Evolutionary conservation across 2,797 vertebrate species (phyloP), one percentile per base, ranked within the genome.

Genomic region (Anas acuta): DNA sequence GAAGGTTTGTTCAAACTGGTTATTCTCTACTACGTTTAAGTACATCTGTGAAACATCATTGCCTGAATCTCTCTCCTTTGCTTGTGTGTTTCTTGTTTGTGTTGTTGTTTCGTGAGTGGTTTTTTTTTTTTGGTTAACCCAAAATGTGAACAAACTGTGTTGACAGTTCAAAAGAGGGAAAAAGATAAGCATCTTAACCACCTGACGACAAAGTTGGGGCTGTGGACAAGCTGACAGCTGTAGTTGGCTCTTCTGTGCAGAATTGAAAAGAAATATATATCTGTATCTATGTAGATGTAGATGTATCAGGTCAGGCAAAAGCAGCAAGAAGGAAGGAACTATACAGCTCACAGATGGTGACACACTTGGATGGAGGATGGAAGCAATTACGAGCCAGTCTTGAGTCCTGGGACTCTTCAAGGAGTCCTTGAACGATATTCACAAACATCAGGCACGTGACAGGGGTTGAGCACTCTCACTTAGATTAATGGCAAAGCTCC

Each of bases 401-500:
- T 78, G 73, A 79, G 90, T 76, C 35, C 64, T 64, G 74, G 64
- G 90, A 95, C 77, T 89, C 69, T 74, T 84, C 94, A 95, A 96
- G 83, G 77, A 93, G 73, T 84, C 94, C 92, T 96, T 95, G 90
- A 95, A 82, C n/a, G 67, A 90, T 92, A 93, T 65, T 95, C 93
- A 79, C 74, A 89, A 95, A 82, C 71, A 71, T 67, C 53, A 92
- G 49, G 64, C 86, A 94, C 0, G 0, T 92, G 77, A 89, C 11
- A 58, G 33, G 28, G 83, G n/a, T 84, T 73, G 89, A 94, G 69
- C 33, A 65, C 33, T 95, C 78, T 87, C 61, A 74, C 62, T 86
- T 85, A 66, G 56, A 83, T 83, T 92, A 89, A 75, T 75, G 84
- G 60, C 77, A 91, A 77, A 37, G 62, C 71, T 92, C 88, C 87